Percentiles rank a stretch among this genome's conserved stretches.
phyloP scores from a whole-genome alignment of 1,140 invertebrate genomes.

The Tetramorium alpestre region DNA sequence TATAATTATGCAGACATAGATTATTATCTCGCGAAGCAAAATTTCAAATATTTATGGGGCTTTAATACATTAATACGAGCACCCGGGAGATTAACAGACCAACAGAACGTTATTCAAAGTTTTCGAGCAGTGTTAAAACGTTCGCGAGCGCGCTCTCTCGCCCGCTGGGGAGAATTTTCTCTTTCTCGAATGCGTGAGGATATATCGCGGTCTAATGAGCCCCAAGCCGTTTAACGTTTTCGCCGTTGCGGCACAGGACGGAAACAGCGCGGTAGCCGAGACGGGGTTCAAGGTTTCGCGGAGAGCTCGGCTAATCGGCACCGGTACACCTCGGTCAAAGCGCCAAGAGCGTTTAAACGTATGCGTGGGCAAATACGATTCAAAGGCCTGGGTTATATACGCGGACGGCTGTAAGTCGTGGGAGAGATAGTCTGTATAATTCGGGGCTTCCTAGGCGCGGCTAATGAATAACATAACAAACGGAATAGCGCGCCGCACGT shows the following conservation, averaged over 20 bases:
- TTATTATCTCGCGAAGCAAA: conserved; percentile 1
- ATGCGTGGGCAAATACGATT: conserved; percentile 42
- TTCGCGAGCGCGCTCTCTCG: neutral
- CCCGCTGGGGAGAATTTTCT: neutral
- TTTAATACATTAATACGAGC: conserved; percentile 9
- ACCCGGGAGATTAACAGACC: neutral
- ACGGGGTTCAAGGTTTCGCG: conserved; percentile 18
- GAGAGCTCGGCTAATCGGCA: conserved; percentile 38
- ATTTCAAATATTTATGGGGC: conserved; percentile 23
- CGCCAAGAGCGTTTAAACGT: conserved; percentile 32
- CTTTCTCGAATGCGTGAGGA: neutral
- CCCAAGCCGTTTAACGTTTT: conserved; percentile 55
- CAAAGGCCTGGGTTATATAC: conserved; percentile 29
- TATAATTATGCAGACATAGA: neutral
- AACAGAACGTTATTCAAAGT: conserved; percentile 41
- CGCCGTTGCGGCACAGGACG: conserved; percentile 2
- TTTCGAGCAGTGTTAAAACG: conserved; percentile 37
- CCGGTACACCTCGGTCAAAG: conserved; percentile 43
- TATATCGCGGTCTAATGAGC: conserved; percentile 50
- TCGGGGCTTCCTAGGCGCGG: conserved; percentile 31
- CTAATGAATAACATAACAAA: conserved; percentile 60
- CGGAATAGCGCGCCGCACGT: conserved; percentile 44
- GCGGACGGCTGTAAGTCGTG: conserved; percentile 25
- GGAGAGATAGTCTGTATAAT: conserved; percentile 44
- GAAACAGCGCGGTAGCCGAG: conserved; percentile 3